Evolutionary conservation across 2,797 vertebrate genomes (phyloP), one percentile per base, ranked within the genome.

Genomic region (Poecilia picta): DNA sequence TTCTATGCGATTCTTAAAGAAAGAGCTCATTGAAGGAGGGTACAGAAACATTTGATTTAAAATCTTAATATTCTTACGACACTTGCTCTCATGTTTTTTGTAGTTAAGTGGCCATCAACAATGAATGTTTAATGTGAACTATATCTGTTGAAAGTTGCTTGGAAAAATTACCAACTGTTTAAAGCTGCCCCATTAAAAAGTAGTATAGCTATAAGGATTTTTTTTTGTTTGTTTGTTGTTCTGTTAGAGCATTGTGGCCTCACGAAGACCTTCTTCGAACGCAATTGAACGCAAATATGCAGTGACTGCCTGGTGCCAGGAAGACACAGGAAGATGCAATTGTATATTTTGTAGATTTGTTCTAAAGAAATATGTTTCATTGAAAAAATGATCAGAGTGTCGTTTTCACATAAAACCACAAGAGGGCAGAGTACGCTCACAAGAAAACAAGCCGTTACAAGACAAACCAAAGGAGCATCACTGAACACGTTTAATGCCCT

Each of bases 371-470:
- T 33, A 33, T 33, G 33, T 33, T 33, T 33, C 33, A 33, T 33
- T 33, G 33, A 33, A 33, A 33, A 33, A 33, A 36, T 70, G 0
- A 47, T 25, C 0, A 41, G 0, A 12, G 12, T 78, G 77, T 4
- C 18, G 11, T 79, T 72, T 25, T 11, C 23, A 36, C 4, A 73
- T 72, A 62, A 5, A 1, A 73, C 91, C 94, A 93, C 90, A 75
- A 92, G 94, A 88, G 90, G 88, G 90, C 89, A 89, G 86, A 62
- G 3, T 72, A 5, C 20, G 46, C 64, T 81, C 10, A 89, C 41
- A 77, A 80, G 43, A 88, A n/a, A 76, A 31, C 25, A 55, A 80
- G 55, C 2, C 4, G 23, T n/a, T 15, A 46, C 31, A 15, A 57
- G 49, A 62, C 25, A 79, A 78, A 45, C 8, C 8, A 74, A 73